Evolutionary conservation across 2,797 vertebrate genomes (phyloP), one percentile per base, ranked within the genome.

Genomic region (Acanthis flammea): DNA sequence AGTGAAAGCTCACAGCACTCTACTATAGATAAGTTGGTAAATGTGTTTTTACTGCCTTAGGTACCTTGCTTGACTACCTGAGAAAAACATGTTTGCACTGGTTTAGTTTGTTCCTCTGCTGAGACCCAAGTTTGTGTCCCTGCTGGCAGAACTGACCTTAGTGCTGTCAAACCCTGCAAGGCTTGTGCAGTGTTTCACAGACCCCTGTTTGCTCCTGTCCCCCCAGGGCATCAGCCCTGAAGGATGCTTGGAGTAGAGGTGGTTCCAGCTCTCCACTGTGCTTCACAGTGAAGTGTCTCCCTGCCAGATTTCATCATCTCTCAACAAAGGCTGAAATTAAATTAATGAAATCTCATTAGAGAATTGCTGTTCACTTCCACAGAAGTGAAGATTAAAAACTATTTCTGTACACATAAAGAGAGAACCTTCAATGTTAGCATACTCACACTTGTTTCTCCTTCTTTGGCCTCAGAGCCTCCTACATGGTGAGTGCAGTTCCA

Each of bases 271-370:
- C 77, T 58, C 44, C 66, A 1, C 35, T 50, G 23, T 28, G 31
- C 35, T 80, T 75, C 18, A 7, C 25, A 39, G 30, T 55, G 33
- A 70, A 60, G 10, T 50, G 12, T 74, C 54, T 75, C 54, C 77
- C 73, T 42, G 47, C 22, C 15, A 65, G 35, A 39, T 54, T 84
- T 84, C 47, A 66, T 80, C 4, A 41, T 30, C 35, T 78, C 66
- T 85, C 7, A 1, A 44, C 62, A 68, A 7, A 65, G 27, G 17
- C 42, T 66, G n/a, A 66, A 72, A 44, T 33, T 0, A 68, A 72
- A 44, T 72, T 41, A 63, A 62, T 81, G 31, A 92, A 79, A 28
- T 86, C 42, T 86, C 60, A 13, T 90, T 77, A 62, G 70, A 86
- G n/a, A 48, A 24, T 73, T 4, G 0, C 35, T 41, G 6, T 60